A percentile compares a stretch with the other conserved stretches of the same genome.
These are phyloP conservation scores for Ceratina australensis DNA, from an alignment of 1,140 invertebrate genomes.

Conservation along the genomic window DNA sequence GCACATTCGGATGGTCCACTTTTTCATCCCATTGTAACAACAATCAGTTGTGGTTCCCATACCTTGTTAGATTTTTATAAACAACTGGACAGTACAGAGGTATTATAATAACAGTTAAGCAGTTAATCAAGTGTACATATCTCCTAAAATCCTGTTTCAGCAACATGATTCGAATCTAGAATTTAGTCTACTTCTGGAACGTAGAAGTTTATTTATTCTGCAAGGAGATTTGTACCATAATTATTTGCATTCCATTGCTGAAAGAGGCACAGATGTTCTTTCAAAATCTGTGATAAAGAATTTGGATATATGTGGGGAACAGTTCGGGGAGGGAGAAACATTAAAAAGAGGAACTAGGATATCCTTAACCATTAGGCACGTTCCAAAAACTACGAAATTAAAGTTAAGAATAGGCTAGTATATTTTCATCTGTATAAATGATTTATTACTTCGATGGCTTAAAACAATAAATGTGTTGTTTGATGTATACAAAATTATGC, in stretches of 20 bases:
- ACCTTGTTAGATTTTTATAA: conserved; percentile 92
- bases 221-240: conserved; percentile 90
- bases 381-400: conserved; percentile 92
- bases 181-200: conserved; percentile 90
- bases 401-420: conserved; percentile 82
- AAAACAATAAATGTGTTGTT: conserved; percentile 7
- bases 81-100: conserved; percentile 73
- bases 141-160: conserved; percentile 61
- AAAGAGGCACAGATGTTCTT: conserved; percentile 86
- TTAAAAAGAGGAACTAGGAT: conserved; percentile 87
- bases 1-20: conserved; percentile 97
- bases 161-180: conserved; percentile 70
- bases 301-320: conserved; percentile 81
- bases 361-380: conserved; percentile 96
- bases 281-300: conserved; percentile 84
- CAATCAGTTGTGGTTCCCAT: conserved; percentile 94
- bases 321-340: conserved; percentile 80
- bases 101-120: conserved; percentile 27
- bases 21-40: conserved; percentile 95
- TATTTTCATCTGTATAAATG: background rate
- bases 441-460: background rate
- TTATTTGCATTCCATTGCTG: conserved; percentile 94
- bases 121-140: background rate
- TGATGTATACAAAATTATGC: conserved; percentile 11
- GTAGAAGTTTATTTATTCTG: conserved; percentile 92